Evolutionary conservation across 2,797 vertebrate genomes (phyloP).

Genomic region (Pseudochromis fuscus): DNA sequence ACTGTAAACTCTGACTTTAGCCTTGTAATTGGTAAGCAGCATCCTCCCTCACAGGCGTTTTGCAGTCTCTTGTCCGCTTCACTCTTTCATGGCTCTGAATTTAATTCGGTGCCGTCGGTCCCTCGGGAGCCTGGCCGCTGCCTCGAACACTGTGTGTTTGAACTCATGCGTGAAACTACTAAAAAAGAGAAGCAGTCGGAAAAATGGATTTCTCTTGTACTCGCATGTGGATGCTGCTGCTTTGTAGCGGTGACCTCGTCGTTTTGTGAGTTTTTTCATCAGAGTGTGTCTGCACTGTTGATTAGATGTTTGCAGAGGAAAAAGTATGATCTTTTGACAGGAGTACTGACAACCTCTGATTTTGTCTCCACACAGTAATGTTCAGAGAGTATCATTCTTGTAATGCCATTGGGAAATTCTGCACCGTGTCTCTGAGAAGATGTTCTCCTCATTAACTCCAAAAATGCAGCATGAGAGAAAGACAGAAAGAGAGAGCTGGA

Average conservation of each 20-base stretch:
- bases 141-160: constrained; percentile 23
- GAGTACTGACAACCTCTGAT: constrained; percentile 28
- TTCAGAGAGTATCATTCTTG: neutral
- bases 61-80: constrained; percentile 39
- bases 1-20: constrained; percentile 29
- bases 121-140: constrained; percentile 47
- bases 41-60: constrained; percentile 32
- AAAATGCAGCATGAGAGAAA: constrained; percentile 24
- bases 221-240: constrained; percentile 8
- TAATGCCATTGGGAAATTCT: constrained; percentile 6
- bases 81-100: constrained; percentile 53
- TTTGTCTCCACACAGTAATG: constrained; percentile 26
- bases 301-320: constrained; percentile 34
- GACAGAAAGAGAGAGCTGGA: constrained; percentile 18
- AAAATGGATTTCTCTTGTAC: constrained; percentile 40
- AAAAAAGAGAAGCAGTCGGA: constrained; percentile 22
- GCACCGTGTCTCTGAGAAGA: constrained; percentile 29
- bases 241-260: constrained; percentile 19
- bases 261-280: constrained; percentile 5
- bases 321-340: constrained; percentile 19
- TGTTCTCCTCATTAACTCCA: constrained; percentile 58
- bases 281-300: constrained; percentile 24
- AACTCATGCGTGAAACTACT: constrained; percentile 54
- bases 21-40: constrained; percentile 18
- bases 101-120: constrained; percentile 47